A percentile compares a stretch with the other conserved stretches of the same genome.
Evolutionary conservation across 2,113 vertebrate genomes (phyloP).

Genomic region (Forbesichthys agassizii): DNA sequence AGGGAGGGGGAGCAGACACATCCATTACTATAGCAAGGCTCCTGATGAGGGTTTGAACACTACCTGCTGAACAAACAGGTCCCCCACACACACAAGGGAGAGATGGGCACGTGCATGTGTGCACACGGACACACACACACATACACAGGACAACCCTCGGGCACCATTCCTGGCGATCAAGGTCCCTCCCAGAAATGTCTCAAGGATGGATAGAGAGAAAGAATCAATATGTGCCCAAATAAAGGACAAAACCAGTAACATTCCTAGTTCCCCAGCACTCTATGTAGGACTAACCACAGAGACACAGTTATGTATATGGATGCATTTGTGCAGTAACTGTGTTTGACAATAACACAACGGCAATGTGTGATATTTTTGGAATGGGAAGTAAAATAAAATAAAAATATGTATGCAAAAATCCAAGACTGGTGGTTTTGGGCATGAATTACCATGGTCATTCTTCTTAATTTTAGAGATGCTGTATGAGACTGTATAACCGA

Average conservation of each 20-base stretch:
- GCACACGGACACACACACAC: slow-evolving; percentile 4
- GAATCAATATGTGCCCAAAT: slow-evolving; percentile 1
- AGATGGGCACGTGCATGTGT: slow-evolving; percentile 3
- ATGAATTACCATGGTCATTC: slow-evolving; percentile 11
- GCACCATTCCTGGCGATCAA: background rate
- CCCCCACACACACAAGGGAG: slow-evolving; percentile 13
- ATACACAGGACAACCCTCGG: background rate
- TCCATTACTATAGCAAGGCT: slow-evolving; percentile 60
- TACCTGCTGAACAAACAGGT: slow-evolving; percentile 74
- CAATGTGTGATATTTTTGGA: slow-evolving; percentile 45
- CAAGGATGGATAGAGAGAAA: background rate
- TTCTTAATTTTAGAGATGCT: slow-evolving; percentile 15
- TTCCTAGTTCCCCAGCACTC: slow-evolving; percentile 31
- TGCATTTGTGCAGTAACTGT: slow-evolving; percentile 30
- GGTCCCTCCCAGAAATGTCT: slow-evolving; percentile 21
- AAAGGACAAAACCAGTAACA: slow-evolving; percentile 28
- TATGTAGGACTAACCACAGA: slow-evolving; percentile 23
- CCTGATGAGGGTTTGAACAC: slow-evolving; percentile 74
- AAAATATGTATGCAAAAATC: slow-evolving; percentile 28
- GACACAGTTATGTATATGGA: slow-evolving; percentile 42
- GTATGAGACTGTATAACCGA: slow-evolving; percentile 18
- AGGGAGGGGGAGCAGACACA: slow-evolving; percentile 60
- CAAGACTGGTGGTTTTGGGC: slow-evolving; percentile 40
- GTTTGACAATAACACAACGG: slow-evolving; percentile 46
- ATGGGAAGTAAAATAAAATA: slow-evolving; percentile 43